A percentile compares a stretch with the other conserved stretches of the same genome.
phyloP scores from a whole-genome alignment of 35 echinoderm and acorn worm species.

The Amphiura filiformis region DNA sequence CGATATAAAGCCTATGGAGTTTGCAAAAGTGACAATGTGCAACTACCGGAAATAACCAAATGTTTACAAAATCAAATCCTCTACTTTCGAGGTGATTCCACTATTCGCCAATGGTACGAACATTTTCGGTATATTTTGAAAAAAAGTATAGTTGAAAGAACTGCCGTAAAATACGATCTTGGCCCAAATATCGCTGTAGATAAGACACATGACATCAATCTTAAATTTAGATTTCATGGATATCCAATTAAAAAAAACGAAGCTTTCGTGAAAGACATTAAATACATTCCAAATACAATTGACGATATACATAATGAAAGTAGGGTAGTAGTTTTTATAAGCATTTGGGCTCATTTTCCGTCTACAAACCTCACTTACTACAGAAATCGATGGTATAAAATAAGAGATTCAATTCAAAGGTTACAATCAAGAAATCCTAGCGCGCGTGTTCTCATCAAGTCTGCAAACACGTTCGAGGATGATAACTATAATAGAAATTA shows the following conservation, averaged over 20 bases:
- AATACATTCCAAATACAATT: slow-evolving; percentile 22
- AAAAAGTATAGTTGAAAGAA: not conserved
- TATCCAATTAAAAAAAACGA: not conserved
- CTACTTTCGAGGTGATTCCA: slow-evolving; percentile 34
- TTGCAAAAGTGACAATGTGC: not conserved
- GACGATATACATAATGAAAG: not conserved
- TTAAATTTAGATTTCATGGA: slow-evolving; percentile 21
- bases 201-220: not conserved
- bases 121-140: not conserved
- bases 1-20: not conserved
- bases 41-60: not conserved
- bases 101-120: slow-evolving; percentile 40
- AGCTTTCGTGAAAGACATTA: not conserved
- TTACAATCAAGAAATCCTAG: not conserved
- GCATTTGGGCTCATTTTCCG: slow-evolving; percentile 44
- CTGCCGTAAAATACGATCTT: not conserved
- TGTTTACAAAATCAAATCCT: slow-evolving; percentile 5
- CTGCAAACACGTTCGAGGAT: slow-evolving; percentile 34
- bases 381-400: not conserved
- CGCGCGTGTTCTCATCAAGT: slow-evolving; percentile 22
- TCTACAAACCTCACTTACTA: slow-evolving; percentile 22
- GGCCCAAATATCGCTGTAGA: slow-evolving; percentile 14
- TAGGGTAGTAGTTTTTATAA: slow-evolving; percentile 9
- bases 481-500: not conserved
- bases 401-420: slow-evolving; percentile 5